phyloP scores from a whole-genome alignment of 2,797 vertebrate genomes.

The Clarias fuscus region DNA sequence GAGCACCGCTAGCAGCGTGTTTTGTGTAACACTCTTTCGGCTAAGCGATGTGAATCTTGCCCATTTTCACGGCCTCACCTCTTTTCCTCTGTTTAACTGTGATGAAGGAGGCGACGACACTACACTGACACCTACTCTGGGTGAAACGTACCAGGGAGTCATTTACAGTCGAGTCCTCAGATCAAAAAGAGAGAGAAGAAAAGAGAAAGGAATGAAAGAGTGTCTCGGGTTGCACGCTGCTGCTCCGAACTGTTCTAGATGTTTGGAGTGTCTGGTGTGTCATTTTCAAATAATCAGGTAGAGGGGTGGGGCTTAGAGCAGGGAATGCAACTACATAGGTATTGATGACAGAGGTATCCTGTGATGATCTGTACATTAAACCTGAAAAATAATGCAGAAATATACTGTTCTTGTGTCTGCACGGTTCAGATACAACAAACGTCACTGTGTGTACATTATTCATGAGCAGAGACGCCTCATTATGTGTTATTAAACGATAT shows the following conservation, averaged over 20 bases:
- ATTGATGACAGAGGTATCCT: not conserved
- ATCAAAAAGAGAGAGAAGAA: constrained; percentile 24
- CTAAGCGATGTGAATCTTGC: constrained; percentile 7
- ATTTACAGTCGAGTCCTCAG: constrained; percentile 11
- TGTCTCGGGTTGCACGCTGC: not conserved
- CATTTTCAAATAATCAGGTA: not conserved
- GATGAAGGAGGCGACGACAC: constrained; percentile 15
- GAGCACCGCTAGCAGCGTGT: not conserved
- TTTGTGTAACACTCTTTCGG: not conserved
- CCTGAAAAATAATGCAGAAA: too few species aligned
- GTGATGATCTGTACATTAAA: not conserved
- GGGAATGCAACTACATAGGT: not conserved
- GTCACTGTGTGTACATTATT: too few species aligned
- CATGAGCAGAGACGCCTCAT: too few species aligned
- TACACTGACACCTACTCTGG: not conserved
- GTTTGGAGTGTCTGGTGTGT: not conserved
- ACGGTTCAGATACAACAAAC: too few species aligned
- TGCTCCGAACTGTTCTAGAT: not conserved
- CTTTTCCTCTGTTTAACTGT: constrained; percentile 3
- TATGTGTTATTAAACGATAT: too few species aligned
- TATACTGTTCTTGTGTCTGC: too few species aligned
- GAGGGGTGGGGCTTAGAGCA: not conserved
- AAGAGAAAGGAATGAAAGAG: not conserved
- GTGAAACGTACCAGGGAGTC: not conserved
- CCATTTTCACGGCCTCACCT: constrained; percentile 24